These are phyloP conservation scores for Drosophila murphyi DNA, from an alignment of 1,140 invertebrate species.

Conservation along the genomic window DNA sequence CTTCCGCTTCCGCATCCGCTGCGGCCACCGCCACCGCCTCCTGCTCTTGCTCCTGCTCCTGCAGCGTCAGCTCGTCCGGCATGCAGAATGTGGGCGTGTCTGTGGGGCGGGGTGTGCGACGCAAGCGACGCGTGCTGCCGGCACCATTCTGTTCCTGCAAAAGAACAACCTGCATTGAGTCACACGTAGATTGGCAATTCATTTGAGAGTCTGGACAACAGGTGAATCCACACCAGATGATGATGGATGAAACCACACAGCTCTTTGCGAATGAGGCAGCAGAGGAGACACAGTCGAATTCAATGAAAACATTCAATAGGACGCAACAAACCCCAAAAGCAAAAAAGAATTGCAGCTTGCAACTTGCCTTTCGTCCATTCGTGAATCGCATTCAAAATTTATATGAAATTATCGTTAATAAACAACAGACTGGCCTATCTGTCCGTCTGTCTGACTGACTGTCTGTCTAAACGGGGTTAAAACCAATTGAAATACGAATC, in stretches of 20 bases:
- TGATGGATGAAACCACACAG: neutral
- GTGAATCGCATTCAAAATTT: neutral
- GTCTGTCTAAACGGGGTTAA: neutral
- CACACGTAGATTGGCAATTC: neutral
- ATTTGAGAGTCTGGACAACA: neutral
- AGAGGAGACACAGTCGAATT: neutral
- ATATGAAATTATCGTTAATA: neutral
- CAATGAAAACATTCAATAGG: neutral
- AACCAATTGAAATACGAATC: conserved; percentile 15
- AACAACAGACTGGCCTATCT: neutral
- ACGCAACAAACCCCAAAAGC: neutral
- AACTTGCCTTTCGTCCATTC: conserved; percentile 2
- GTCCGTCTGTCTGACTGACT: too few species aligned
- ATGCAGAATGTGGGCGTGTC: conserved; percentile 38
- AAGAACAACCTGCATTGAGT: conserved; percentile 1
- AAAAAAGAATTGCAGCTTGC: neutral
- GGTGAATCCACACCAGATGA: neutral
- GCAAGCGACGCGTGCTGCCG: conserved; percentile 57
- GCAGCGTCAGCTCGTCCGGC: conserved; percentile 11
- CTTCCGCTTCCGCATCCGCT: conserved; percentile 3
- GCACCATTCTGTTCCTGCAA: conserved; percentile 59
- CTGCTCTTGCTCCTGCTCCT: neutral
- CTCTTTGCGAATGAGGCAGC: too few species aligned
- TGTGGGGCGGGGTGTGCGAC: conserved; percentile 65
- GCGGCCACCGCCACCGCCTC: conserved; percentile 2